phyloP scores from a whole-genome alignment of 2,888 invertebrate species.

The Euclidia mi region DNA sequence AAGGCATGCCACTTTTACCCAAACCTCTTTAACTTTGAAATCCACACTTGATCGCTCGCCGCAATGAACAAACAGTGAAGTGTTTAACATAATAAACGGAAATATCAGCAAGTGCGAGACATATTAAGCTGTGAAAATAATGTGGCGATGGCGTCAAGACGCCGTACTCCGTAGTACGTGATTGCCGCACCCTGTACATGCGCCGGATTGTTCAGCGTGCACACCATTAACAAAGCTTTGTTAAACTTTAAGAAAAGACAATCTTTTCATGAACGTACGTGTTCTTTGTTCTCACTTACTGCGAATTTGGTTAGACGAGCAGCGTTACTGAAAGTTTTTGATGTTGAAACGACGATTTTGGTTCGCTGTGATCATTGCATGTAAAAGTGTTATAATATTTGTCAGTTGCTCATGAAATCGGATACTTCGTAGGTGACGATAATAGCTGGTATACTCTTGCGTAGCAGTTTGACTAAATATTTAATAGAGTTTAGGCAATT shows the following conservation, averaged over 20 bases:
- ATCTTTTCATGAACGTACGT: background rate
- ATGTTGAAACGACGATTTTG: too few relatives aligned
- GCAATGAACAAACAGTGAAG: slow-evolving; percentile 37
- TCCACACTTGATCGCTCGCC: slow-evolving; percentile 14
- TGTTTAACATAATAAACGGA: slow-evolving; percentile 22
- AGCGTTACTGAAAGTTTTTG: too few relatives aligned
- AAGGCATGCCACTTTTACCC: too few relatives aligned
- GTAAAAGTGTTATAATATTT: too few relatives aligned
- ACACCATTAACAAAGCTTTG: slow-evolving; percentile 38
- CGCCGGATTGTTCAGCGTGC: slow-evolving; percentile 56
- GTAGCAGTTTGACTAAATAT: too few relatives aligned
- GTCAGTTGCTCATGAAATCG: too few relatives aligned
- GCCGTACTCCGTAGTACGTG: too few relatives aligned
- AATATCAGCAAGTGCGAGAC: slow-evolving; percentile 32
- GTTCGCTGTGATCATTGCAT: too few relatives aligned
- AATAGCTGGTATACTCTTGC: too few relatives aligned
- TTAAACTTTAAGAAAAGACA: slow-evolving; percentile 7
- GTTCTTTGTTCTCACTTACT: background rate
- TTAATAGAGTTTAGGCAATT: too few relatives aligned
- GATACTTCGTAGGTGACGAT: too few relatives aligned
- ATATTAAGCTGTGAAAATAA: slow-evolving; percentile 58
- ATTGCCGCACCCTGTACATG: slow-evolving; percentile 38
- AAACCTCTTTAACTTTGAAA: slow-evolving; percentile 1
- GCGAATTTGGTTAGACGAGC: background rate
- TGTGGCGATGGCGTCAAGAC: slow-evolving; percentile 42